Evolutionary conservation across 2,113 vertebrate species (phyloP).

Genomic region (Galbula dea): DNA sequence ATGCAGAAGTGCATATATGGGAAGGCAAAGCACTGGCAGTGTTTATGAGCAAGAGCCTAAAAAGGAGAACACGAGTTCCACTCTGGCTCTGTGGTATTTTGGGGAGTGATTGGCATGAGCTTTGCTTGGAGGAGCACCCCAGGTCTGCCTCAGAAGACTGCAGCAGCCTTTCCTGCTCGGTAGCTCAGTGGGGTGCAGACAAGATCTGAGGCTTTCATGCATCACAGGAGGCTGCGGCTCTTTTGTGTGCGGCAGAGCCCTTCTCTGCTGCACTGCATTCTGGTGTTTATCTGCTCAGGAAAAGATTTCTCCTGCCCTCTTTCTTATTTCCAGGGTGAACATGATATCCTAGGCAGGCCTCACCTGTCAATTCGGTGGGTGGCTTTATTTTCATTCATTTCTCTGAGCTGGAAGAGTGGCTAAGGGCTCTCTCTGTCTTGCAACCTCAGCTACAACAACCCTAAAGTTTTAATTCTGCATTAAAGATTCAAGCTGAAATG

Average conservation of each 20-base stretch:
- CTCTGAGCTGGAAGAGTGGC: not conserved
- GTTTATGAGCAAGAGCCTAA: not conserved
- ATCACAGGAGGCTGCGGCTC: not conserved
- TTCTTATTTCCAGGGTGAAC: not conserved
- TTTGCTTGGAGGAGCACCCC: fast-evolving
- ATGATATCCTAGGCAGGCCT: not conserved
- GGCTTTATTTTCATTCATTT: not conserved
- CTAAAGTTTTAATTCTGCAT: not conserved
- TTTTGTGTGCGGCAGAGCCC: not conserved
- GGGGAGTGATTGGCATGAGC: not conserved
- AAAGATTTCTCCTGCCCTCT: not conserved
- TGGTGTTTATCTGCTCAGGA: not conserved
- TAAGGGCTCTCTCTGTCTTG: not conserved
- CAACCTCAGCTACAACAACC: not conserved
- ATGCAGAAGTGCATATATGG: not conserved
- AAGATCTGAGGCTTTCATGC: not conserved
- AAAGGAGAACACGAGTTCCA: not conserved
- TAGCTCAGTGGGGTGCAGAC: not conserved
- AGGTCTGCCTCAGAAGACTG: not conserved
- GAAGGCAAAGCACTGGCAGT: not conserved
- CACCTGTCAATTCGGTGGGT: not conserved
- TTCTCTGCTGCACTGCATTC: not conserved
- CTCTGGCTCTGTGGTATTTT: not conserved
- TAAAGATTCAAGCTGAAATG: not conserved
- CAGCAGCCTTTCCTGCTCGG: not conserved